Base-by-base conservation (phyloP, 2,797 vertebrate species). In the Pangasius larnaudii region DNA sequence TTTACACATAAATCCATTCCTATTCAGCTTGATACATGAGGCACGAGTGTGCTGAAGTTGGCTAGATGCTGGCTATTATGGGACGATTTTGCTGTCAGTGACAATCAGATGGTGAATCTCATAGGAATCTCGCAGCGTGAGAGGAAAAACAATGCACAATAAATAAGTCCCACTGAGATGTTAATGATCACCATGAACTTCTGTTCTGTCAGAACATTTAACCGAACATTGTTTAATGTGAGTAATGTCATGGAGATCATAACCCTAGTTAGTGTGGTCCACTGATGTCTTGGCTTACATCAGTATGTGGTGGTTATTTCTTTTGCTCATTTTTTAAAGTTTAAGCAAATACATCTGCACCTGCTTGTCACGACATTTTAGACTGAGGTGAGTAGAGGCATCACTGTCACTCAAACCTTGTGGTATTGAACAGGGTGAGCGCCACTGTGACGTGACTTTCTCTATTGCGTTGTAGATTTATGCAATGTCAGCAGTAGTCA, bases 361-460 rank as follows among this genome's bases (percentile, higher is more conserved):
- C 10, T 46, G 39, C 36, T 51, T 6, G 1, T 49, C 46, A 79
- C 27, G 36, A 33, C 6, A 4, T 51, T 16, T 77, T 30, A 30
- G 72, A 74, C 72, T 13, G 24, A 30, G 27, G 6, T 56, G 5
- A 78, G 49, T 6, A n/a, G 13, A 77, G 5, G 24, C 46, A 77
- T 51, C 5, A 10, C 24, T 36, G 6, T 0, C 72, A 53, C 16
- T 78, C 49, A 78, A 53, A 30, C 49, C 7, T 78, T 53, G 13
- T 53, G 75, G 49, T 46, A 53, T 9, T 33, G 19, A 53, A 78
- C 75, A 78, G 49, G 27, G 5, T 53, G 30, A 78, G 51, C 77
- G 56, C 10, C 5, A 18, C 8, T 56, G 53, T 36, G 19, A 36
- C 36, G 51, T 36, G 93, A 95, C 90, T 95, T 95, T 95, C 92